phyloP scores from a whole-genome alignment of 2,113 vertebrate species.

The Oreochromis aureus region DNA sequence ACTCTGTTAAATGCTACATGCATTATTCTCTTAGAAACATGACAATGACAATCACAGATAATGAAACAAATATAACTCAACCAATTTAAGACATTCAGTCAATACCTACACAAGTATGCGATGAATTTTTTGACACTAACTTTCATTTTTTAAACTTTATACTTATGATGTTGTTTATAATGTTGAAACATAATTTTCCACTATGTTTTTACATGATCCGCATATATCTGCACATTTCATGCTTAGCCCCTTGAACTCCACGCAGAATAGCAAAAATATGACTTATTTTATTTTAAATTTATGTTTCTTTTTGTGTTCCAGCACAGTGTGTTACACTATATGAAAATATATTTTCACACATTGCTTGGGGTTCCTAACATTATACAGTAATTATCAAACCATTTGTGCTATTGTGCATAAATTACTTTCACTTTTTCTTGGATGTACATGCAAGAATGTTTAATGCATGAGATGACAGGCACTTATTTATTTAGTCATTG shows the following conservation, averaged over 20 bases:
- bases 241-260: not conserved
- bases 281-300: not conserved
- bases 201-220: not conserved
- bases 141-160: not conserved
- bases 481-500: not conserved
- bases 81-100: not conserved
- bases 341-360: not conserved
- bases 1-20: constrained; percentile 31
- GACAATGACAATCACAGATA: not conserved
- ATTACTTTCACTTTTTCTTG: not conserved
- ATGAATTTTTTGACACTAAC: not conserved
- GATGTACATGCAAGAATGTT: not conserved
- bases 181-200: not conserved
- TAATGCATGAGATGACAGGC: not conserved
- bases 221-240: not conserved
- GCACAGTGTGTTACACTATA: not conserved
- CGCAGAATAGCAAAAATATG: not conserved
- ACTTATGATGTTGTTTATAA: not conserved
- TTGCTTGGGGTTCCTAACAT: not conserved
- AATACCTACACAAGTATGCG: not conserved
- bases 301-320: not conserved
- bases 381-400: not conserved
- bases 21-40: not conserved
- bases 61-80: not conserved
- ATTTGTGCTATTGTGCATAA: not conserved